Conservation (phyloP, 2,888 invertebrate genomes). For the Cephus pygmeus region DNA sequence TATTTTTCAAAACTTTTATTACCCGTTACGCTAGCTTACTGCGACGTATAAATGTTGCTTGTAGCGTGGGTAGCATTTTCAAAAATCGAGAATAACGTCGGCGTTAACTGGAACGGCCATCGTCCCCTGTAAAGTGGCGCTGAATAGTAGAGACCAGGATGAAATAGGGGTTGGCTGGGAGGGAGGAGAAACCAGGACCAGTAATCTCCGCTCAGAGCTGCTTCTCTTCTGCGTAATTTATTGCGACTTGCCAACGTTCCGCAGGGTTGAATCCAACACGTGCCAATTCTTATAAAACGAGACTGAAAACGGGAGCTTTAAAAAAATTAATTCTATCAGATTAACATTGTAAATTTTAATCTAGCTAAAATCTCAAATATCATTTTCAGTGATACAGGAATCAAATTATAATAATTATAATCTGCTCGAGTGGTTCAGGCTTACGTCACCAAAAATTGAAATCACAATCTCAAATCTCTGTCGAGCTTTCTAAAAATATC, state of each 20-base stretch:
- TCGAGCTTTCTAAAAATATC: neutral
- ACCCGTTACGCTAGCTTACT: neutral
- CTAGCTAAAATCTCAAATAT: neutral
- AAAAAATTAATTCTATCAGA: neutral
- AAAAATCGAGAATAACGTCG: conserved; percentile 6
- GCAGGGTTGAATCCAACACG: conserved; percentile 28
- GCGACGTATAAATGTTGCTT: neutral
- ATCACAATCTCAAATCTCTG: neutral
- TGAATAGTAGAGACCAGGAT: conserved; percentile 33
- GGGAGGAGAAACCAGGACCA: conserved; percentile 31
- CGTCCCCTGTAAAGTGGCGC: conserved; percentile 24
- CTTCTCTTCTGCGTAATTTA: conserved; percentile 33
- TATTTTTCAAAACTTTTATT: neutral
- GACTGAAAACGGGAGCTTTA: neutral
- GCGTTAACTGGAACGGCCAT: conserved; percentile 25
- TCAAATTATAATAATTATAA: neutral
- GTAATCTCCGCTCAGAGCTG: conserved; percentile 33
- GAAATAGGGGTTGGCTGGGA: conserved; percentile 28
- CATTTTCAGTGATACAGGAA: neutral
- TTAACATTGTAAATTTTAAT: neutral
- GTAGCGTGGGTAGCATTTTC: neutral
- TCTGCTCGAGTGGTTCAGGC: neutral
- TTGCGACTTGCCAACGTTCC: conserved; percentile 29
- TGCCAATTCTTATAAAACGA: neutral
- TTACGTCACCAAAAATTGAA: neutral